Conservation (phyloP, 2,797 vertebrate species). For the Sparus aurata region DNA sequence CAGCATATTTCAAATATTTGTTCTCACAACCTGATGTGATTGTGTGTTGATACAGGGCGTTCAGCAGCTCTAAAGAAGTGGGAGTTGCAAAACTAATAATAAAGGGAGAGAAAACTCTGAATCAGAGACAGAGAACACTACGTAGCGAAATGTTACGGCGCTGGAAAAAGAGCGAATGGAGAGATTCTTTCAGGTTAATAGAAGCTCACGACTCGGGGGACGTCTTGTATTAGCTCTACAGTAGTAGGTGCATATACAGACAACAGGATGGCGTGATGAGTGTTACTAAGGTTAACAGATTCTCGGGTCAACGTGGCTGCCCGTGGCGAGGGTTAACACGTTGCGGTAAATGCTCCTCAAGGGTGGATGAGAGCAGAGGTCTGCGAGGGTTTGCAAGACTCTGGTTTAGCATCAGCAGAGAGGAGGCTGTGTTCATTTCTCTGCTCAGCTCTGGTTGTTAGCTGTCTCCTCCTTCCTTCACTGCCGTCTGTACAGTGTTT, state of each 20-base stretch:
- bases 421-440: conserved; percentile 20
- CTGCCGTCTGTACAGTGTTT: background rate
- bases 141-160: background rate
- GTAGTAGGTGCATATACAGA: conserved; percentile 14
- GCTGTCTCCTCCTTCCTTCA: background rate
- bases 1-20: background rate
- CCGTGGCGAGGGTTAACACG: conserved; percentile 55
- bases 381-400: conserved; percentile 19
- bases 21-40: background rate
- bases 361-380: conserved; percentile 56
- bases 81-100: background rate
- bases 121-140: background rate
- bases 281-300: conserved; percentile 62
- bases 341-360: conserved; percentile 60
- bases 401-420: conserved; percentile 5
- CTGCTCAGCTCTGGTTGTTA: background rate
- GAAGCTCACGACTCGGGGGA: conserved; percentile 45
- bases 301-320: conserved; percentile 50
- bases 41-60: background rate
- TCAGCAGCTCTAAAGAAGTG: background rate
- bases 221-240: conserved; percentile 42
- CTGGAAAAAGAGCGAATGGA: conserved; percentile 25
- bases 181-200: conserved; percentile 47
- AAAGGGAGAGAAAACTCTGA: background rate
- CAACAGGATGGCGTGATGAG: conserved; percentile 19